Base-by-base conservation (phyloP, 2,797 vertebrate genomes). In the Huso huso region DNA sequence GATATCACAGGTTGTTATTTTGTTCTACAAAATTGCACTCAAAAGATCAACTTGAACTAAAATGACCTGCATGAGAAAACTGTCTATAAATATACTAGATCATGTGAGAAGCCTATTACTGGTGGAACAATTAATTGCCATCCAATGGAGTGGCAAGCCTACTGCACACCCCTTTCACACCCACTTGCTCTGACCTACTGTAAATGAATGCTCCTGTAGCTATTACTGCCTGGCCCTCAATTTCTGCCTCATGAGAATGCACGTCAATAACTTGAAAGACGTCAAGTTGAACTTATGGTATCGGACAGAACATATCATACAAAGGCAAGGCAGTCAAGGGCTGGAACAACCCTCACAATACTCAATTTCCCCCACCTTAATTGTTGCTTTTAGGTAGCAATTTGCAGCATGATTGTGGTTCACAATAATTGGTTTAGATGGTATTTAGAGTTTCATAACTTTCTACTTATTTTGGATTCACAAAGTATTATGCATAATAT, bases 111-210 rank as follows among this genome's bases (percentile, higher is more conserved):
- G 15, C n/a, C 11, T 2, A n/a, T n/a, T 58, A 11, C 55, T n/a
- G 15, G 70, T 74, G 76, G 71, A 76, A 81, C 83, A 86, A 86
- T 87, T 91, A 87, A 77, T 75, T 71, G 83, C 79, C 76, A 74
- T 75, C 86, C 78, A 82, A 80, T 76, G 68, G 82, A 74, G 69
- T 49, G 59, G 49, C 12, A 70, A 60, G 0, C 67, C 81, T 69
- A 64, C 72, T 51, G 58, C 75, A 85, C 88, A 76, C 88, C 78
- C 76, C 80, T 68, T 65, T 73, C 67, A 71, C 13, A 15, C 48
- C 72, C 70, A 71, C 66, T 74, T 76, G 55, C 55, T 69, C 66
- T 66, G 12, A 6, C 8, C 66, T 66, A 70, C 62, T 74, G 75
- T 76, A 37, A 53, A 60, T 72, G 68, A 61, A 67, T 67, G 67